These are phyloP conservation scores for Cyrtodaria siliqua DNA, from an alignment of 2,888 invertebrate genomes.

Conservation along the genomic window DNA sequence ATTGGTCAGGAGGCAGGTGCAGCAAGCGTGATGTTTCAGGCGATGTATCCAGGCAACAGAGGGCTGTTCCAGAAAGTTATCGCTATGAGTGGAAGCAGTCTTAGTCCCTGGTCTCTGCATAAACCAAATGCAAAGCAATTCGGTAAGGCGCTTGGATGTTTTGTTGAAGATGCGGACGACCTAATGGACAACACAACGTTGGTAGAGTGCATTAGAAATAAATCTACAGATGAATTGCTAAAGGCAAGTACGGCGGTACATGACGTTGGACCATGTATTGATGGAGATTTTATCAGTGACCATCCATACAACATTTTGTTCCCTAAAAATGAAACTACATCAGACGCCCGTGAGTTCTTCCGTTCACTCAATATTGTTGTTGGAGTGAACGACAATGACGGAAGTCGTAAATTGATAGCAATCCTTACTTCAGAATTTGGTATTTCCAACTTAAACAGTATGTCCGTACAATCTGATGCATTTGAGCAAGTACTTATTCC, in stretches of 20 bases:
- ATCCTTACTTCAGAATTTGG: slow-evolving; percentile 27
- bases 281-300: slow-evolving; percentile 50
- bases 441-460: neutral
- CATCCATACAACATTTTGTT: slow-evolving; percentile 40
- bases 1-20: slow-evolving; percentile 54
- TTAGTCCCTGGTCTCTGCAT: slow-evolving; percentile 54
- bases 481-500: slow-evolving; percentile 44
- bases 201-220: slow-evolving; percentile 40
- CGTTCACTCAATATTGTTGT: slow-evolving; percentile 46
- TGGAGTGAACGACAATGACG: slow-evolving; percentile 42
- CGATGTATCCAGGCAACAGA: slow-evolving; percentile 54
- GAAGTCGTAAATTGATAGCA: slow-evolving; percentile 19
- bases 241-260: slow-evolving; percentile 22
- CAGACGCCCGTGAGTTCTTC: slow-evolving; percentile 46
- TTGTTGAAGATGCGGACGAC: slow-evolving; percentile 8
- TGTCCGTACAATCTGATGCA: slow-evolving; percentile 19
- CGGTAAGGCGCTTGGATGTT: slow-evolving; percentile 36
- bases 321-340: slow-evolving; percentile 5
- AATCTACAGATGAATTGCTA: slow-evolving; percentile 31
- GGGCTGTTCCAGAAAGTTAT: slow-evolving; percentile 56
- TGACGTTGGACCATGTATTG: slow-evolving; percentile 48
- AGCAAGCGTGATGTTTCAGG: slow-evolving; percentile 49
- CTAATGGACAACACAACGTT: slow-evolving; percentile 3
- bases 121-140: slow-evolving; percentile 29
- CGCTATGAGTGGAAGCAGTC: slow-evolving; percentile 45